Conservation (phyloP, 2,888 invertebrate species). For the Hyppa rectilinea region DNA sequence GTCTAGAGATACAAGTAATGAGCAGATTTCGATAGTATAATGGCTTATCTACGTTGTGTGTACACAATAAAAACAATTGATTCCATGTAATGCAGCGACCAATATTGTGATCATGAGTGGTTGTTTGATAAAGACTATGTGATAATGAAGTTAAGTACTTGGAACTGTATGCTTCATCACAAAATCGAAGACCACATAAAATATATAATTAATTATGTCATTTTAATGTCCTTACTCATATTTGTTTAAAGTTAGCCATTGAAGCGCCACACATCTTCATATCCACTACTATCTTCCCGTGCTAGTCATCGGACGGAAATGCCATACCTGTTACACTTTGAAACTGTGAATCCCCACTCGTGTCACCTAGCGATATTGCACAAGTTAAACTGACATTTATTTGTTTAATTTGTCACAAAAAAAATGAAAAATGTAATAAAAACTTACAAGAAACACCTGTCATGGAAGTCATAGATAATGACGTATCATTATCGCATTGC, state of each 20-base stretch:
- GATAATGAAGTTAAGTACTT: slow-evolving; percentile 10
- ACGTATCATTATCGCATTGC: slow-evolving; percentile 61
- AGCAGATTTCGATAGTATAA: slow-evolving; percentile 50
- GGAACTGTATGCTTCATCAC: background rate
- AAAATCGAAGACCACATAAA: slow-evolving; percentile 8
- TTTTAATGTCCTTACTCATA: background rate
- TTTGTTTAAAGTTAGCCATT: background rate
- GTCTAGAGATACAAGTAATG: slow-evolving; percentile 42
- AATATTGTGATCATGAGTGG: slow-evolving; percentile 29
- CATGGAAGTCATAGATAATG: slow-evolving; percentile 50
- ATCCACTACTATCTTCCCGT: slow-evolving; percentile 2
- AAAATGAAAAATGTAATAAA: background rate
- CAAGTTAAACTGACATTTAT: slow-evolving; percentile 3
- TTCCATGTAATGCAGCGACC: slow-evolving; percentile 22
- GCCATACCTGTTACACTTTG: slow-evolving; percentile 44
- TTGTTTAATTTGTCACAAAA: background rate
- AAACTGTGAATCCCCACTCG: slow-evolving; percentile 7
- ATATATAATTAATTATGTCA: slow-evolving; percentile 26
- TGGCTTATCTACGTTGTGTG: slow-evolving; percentile 43
- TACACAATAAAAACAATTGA: slow-evolving; percentile 53
- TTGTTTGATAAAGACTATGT: slow-evolving; percentile 16
- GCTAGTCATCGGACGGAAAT: slow-evolving; percentile 50
- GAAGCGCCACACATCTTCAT: slow-evolving; percentile 5
- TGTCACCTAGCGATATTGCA: background rate
- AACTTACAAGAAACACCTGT: slow-evolving; percentile 42